phyloP scores from a whole-genome alignment of 2,797 vertebrate species.

The Coreius guichenoti region DNA sequence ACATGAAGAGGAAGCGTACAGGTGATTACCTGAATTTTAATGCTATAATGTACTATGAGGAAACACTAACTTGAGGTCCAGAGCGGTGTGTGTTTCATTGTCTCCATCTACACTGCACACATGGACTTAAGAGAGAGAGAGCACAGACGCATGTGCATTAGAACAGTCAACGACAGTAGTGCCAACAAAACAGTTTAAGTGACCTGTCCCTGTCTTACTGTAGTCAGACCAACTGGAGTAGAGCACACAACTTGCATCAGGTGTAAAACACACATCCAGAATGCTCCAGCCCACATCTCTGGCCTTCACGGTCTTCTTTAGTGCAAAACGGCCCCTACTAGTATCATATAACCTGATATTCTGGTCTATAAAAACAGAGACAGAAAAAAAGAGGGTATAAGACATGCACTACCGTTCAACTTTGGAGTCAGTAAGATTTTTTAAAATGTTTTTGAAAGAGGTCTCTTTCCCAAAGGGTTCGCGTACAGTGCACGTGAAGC shows the following conservation, averaged over 20 bases:
- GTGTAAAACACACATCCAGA: slow-evolving; percentile 91
- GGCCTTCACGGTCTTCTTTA: slow-evolving; percentile 86
- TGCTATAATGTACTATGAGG: slow-evolving; percentile 75
- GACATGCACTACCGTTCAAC: too few species aligned
- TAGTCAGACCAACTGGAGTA: slow-evolving; percentile 98
- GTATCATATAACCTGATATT: slow-evolving; percentile 91
- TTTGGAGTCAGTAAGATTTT: background rate
- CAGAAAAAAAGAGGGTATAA: background rate
- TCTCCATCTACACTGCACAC: slow-evolving; percentile 91
- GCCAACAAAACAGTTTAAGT: slow-evolving; percentile 5
- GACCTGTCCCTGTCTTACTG: slow-evolving; percentile 80
- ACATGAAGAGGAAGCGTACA: slow-evolving; percentile 45
- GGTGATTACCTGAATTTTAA: slow-evolving; percentile 73
- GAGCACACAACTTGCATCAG: slow-evolving; percentile 84
- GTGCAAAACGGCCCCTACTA: slow-evolving; percentile 80
- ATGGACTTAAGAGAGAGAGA: slow-evolving; percentile 80
- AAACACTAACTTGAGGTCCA: slow-evolving; percentile 92
- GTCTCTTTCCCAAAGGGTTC: too few species aligned
- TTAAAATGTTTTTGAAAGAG: background rate
- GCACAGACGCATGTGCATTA: slow-evolving; percentile 25
- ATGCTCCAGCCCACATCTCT: slow-evolving; percentile 94
- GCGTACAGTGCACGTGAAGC: too few species aligned
- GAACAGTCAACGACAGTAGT: background rate
- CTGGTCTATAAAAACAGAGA: slow-evolving; percentile 79
- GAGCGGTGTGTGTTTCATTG: slow-evolving; percentile 88